Base-by-base conservation (phyloP, 2,113 vertebrate species). In the Limanda limanda region DNA sequence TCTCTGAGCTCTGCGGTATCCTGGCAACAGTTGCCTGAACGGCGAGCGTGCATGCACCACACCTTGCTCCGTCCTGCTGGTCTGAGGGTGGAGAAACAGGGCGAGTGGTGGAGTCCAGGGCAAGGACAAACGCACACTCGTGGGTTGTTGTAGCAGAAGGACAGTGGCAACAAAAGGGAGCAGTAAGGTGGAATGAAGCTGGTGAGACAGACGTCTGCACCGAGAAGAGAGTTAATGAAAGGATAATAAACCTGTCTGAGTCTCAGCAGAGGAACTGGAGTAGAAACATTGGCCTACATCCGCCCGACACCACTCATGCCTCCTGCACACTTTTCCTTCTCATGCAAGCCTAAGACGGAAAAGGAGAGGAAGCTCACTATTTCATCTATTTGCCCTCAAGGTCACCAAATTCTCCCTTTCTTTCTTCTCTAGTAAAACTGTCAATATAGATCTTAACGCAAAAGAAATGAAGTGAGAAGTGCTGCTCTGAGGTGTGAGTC, bases 11-110 rank as follows among this genome's bases (percentile, higher is more conserved):
- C 78, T 25, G n/a, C 57, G 1, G 91, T 93, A 91, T 90, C 92
- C 90, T 90, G 89, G 93, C 93, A 92, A 94, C 94, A 60, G 91
- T 93, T 83, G 17, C 89, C 75, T 83, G n/a, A 81, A 71, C 40
- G 25, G 79, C 59, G 24, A 64, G 71, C 9, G 68, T 67, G 47
- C 47, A 62, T 4, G 42, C 69, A 37, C 73, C 77, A 78, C 80
- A 84, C 85, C 86, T 73, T 69, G 48, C 71, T 71, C 47, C 15
- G 48, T 83, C 71, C 69, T 79, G 70, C 48, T 45, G 63, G 13
- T 74, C 40, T 45, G 67, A 78, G 45, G 57, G 15, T 35, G 70
- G 61, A 68, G 60, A n/a, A 37, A 47, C 20, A 2, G 60, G 63
- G 52, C 8, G 25, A 51, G 61, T 31, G 66, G 45, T 18, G 27